Base-by-base conservation (phyloP, 1,140 invertebrate genomes). In the Drosophila paulistorum region DNA sequence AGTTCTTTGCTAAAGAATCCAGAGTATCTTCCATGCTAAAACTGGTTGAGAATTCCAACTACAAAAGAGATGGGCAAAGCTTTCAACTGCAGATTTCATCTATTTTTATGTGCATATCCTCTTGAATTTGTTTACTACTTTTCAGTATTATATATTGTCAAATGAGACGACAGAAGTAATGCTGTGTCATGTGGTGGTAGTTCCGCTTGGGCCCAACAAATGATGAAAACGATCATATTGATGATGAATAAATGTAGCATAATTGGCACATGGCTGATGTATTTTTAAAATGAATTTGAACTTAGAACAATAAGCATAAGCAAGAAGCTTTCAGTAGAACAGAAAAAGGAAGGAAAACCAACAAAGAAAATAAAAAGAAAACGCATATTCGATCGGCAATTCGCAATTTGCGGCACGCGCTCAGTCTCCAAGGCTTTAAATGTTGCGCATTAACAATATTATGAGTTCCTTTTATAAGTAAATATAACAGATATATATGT, bases 401-500 rank as follows among this genome's bases (percentile, higher is more conserved):
- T 48, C 30, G 63, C 45, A 51, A 11, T 23, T 51, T 51, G 45
- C 68, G 60, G 63, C 72, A 65, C 57, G 74, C 66, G 74, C 30
- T 64, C 72, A 74, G 81, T 80, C 82, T 86, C 71, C 65, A 86
- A 86, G 79, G 83, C 83, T 83, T 84, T 87, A 74, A 90, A 81
- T 89, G 85, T 90, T 90, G 82, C 79, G 77, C 85, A 89, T 89
- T 81, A 89, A 90, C 74, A 81, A 87, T 79, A 85, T 78, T 79
- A 79, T 79, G 75, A 78, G 77, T 79, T 79, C 77, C 77, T 79
- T 79, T 79, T 79, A 79, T 74, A 69, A 73, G 62, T 79, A 79
- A 76, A 51, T 48, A 48, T 48, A 17, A 48, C 17, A 48, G 45
- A 66, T 30, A 66, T 55, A 68, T 51, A 60, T 23, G 48, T 51